phyloP scores from a whole-genome alignment of 2,797 vertebrate species.

The Capromys pilorides region DNA sequence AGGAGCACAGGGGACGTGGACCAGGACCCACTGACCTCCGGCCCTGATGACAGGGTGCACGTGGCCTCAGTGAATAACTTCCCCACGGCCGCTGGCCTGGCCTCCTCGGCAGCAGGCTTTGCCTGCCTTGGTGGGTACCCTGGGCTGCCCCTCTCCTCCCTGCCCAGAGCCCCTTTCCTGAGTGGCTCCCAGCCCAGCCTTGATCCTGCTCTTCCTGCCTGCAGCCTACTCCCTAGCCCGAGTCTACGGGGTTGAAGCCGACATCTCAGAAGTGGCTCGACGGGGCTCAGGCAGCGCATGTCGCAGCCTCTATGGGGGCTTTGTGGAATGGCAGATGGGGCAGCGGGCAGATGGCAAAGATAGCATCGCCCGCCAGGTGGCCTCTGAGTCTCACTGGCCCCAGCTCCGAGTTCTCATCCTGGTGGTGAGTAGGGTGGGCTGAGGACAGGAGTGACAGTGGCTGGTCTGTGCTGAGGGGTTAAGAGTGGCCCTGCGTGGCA shows the following conservation, averaged over 20 bases:
- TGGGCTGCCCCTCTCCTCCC: background rate
- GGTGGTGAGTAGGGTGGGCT: constrained; percentile 88
- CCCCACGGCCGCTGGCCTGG: constrained; percentile 95
- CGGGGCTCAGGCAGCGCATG: constrained; percentile 96
- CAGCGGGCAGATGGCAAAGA: constrained; percentile 91
- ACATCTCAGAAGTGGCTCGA: constrained; percentile 93
- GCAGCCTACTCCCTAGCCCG: constrained; percentile 91
- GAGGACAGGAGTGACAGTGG: accelerated
- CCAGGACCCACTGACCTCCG: constrained; percentile 70
- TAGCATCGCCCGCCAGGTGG: constrained; percentile 94
- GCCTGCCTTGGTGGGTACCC: constrained; percentile 93
- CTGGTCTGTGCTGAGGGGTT: background rate
- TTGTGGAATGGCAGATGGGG: constrained; percentile 96
- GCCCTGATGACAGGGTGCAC: constrained; percentile 91
- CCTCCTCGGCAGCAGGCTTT: constrained; percentile 96
- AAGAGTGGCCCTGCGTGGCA: background rate
- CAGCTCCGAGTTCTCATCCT: constrained; percentile 93
- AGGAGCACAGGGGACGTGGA: constrained; percentile 78
- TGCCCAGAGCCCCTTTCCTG: background rate
- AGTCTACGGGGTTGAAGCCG: constrained; percentile 91
- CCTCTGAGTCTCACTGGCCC: constrained; percentile 93
- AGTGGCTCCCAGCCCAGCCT: background rate
- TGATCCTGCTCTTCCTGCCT: background rate
- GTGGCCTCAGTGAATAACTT: constrained; percentile 96
- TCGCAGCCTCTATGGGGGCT: constrained; percentile 95